phyloP scores from a whole-genome alignment of 2,888 invertebrate genomes.

The Oscheius sp. region DNA sequence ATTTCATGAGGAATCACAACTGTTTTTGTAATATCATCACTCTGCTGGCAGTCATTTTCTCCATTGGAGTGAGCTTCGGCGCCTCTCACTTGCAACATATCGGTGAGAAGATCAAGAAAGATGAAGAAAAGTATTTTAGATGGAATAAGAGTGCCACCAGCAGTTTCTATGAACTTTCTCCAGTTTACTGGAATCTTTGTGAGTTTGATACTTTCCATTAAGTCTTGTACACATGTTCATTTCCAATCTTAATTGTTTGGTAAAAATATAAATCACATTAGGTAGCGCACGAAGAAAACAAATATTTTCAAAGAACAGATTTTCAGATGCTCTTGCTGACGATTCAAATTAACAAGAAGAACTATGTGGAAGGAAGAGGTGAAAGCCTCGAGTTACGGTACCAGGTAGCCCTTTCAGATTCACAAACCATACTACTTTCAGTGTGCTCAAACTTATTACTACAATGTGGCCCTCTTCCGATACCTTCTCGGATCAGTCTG shows the following conservation, averaged over 20 bases:
- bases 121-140: not conserved
- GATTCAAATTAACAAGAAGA: slow-evolving; percentile 11
- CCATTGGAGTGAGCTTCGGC: not conserved
- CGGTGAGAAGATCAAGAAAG: not conserved
- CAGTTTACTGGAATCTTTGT: slow-evolving; percentile 17
- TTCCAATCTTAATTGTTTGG: no score
- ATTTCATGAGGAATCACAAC: not conserved
- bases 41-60: not conserved
- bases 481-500: slow-evolving; percentile 13
- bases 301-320: not conserved
- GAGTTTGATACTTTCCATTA: not conserved
- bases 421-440: not conserved
- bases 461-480: slow-evolving; percentile 6
- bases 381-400: slow-evolving; percentile 11
- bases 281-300: no score
- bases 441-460: slow-evolving; percentile 20
- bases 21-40: slow-evolving; percentile 5
- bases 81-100: slow-evolving; percentile 21
- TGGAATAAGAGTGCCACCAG: not conserved
- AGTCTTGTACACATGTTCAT: not conserved
- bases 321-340: slow-evolving; percentile 12
- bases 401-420: not conserved
- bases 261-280: no score
- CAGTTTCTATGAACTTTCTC: slow-evolving; percentile 16
- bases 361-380: slow-evolving; percentile 1